phyloP scores from a whole-genome alignment of 30 jellyfish, hydroid and myxozoan genomes.

The Rhopilema esculentum region DNA sequence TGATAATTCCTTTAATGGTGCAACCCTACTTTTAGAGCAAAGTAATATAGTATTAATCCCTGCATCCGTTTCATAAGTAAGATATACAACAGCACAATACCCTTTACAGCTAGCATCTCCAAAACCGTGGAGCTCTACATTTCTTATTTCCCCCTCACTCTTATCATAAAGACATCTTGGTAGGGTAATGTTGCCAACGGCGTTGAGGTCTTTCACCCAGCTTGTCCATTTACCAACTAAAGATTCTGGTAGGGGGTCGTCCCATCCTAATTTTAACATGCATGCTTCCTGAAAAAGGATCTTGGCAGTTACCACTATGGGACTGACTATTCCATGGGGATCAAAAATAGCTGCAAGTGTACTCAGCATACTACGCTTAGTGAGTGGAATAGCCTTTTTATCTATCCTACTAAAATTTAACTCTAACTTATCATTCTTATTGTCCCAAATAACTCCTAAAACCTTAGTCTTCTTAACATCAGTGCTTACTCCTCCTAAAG shows the following conservation, averaged over 20 bases:
- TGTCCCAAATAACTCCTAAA: conserved; percentile 5
- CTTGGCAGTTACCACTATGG: conserved; percentile 34
- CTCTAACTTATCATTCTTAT: conserved; percentile 1
- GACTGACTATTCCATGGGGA: conserved; percentile 21
- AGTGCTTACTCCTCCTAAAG: neutral
- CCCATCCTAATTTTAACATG: conserved; percentile 30
- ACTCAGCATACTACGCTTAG: conserved; percentile 42
- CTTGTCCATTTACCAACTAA: conserved; percentile 3
- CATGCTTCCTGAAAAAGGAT: conserved; percentile 23
- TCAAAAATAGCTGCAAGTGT: conserved; percentile 29
- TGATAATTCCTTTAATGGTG: conserved; percentile 13
- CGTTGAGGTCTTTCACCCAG: conserved; percentile 20
- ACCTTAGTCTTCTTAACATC: conserved; percentile 1
- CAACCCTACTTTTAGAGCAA: conserved; percentile 22
- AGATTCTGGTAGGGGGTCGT: conserved; percentile 34
- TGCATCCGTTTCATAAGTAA: conserved; percentile 5
- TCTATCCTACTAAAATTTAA: neutral
- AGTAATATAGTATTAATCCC: conserved; percentile 29
- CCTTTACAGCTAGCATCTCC: conserved; percentile 29
- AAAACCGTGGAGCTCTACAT: conserved; percentile 31
- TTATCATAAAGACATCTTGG: conserved; percentile 24
- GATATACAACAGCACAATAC: conserved; percentile 46
- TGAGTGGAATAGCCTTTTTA: neutral
- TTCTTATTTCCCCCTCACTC: conserved; percentile 12
- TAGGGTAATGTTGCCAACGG: neutral